A percentile compares a stretch with the other conserved stretches of the same genome.
Evolutionary conservation across 2,888 invertebrate genomes (phyloP).

Genomic region (Lamellibrachia satsuma): DNA sequence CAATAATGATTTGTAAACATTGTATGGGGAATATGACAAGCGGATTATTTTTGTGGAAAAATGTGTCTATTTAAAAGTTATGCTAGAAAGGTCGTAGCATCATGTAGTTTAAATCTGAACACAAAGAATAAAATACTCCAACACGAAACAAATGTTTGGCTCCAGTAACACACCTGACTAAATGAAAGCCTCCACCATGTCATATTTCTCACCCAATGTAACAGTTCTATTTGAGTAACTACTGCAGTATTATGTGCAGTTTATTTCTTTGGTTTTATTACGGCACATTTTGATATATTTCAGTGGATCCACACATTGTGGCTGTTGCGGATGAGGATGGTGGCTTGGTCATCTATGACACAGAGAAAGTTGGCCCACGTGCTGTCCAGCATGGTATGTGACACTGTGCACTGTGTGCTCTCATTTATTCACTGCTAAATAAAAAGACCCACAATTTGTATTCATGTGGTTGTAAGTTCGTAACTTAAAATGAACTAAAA

Average conservation of each 20-base stretch:
- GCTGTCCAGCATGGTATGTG: conserved; percentile 34
- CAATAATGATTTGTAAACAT: not conserved
- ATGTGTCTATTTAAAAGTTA: conserved; percentile 7
- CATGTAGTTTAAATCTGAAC: not conserved
- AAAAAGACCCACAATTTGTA: too few species aligned
- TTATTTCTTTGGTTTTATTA: not conserved
- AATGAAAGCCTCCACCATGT: not conserved
- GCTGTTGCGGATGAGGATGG: conserved; percentile 44
- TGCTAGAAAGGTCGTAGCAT: not conserved
- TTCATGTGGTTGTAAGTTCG: too few species aligned
- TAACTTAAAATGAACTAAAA: too few species aligned
- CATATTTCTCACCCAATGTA: not conserved
- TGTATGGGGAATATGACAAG: not conserved
- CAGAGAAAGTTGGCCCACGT: conserved; percentile 23
- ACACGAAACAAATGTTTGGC: too few species aligned
- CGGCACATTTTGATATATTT: not conserved
- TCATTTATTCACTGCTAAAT: too few species aligned
- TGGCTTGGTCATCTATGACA: conserved; percentile 38
- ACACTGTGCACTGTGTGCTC: not conserved
- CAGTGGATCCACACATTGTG: conserved; percentile 33
- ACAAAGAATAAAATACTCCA: not conserved
- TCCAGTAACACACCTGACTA: not conserved
- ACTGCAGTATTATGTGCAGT: not conserved
- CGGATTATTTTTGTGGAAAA: not conserved
- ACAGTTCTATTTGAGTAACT: not conserved